Conservation (phyloP, 2,113 vertebrate genomes). For the Xenus cinereus region DNA sequence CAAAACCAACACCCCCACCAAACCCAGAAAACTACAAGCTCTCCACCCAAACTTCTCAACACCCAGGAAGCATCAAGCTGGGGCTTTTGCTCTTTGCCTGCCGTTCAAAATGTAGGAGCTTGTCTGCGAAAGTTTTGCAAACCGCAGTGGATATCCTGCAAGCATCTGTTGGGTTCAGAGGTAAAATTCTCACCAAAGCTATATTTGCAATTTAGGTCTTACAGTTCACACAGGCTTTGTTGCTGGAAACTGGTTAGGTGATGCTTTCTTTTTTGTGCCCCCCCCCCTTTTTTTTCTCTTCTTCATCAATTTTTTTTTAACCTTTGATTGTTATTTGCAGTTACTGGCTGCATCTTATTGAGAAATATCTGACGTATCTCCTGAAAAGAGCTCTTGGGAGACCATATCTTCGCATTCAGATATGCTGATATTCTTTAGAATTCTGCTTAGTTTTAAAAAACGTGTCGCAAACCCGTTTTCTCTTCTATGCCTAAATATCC, state of each 20-base stretch:
- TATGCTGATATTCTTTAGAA: not conserved
- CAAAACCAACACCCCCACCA: not conserved
- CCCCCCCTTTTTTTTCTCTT: no score
- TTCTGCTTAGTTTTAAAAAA: not conserved
- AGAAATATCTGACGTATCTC: not conserved
- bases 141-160: not conserved
- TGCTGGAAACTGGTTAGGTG: not conserved
- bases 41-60: not conserved
- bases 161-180: not conserved
- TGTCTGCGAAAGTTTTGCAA: not conserved
- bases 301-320: not conserved
- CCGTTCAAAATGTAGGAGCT: not conserved
- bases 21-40: not conserved
- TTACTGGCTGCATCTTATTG: not conserved
- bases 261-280: not conserved
- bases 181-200: not conserved
- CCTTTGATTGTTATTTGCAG: not conserved
- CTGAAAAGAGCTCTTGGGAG: not conserved
- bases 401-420: not conserved
- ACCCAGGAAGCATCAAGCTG: accelerated
- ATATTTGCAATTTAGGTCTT: not conserved
- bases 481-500: not conserved
- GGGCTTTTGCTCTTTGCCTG: not conserved
- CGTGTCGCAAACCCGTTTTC: not conserved
- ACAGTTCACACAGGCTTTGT: not conserved